These are phyloP conservation scores for Parascotia fuliginaria DNA, from an alignment of 2,888 invertebrate genomes.

Conservation along the genomic window DNA sequence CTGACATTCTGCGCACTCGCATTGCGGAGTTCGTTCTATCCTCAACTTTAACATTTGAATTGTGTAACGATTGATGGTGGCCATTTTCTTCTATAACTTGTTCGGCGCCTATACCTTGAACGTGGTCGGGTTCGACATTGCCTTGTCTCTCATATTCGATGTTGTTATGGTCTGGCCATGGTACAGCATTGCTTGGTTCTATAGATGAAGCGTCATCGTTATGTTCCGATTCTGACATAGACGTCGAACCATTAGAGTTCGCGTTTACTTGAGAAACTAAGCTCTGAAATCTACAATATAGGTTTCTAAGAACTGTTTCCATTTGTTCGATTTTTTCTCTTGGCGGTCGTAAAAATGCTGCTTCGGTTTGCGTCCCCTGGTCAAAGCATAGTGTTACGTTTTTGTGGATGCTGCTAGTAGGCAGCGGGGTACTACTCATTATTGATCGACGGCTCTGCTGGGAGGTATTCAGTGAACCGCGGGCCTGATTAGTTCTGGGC, in stretches of 20 bases:
- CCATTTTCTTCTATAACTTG: constrained; percentile 17
- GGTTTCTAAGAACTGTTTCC: constrained; percentile 46
- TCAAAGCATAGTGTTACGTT: constrained; percentile 47
- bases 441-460: constrained; percentile 37
- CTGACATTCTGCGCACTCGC: constrained; percentile 63
- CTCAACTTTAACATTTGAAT: constrained; percentile 28
- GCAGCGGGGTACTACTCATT: constrained; percentile 57
- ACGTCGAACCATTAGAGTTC: constrained; percentile 19
- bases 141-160: constrained; percentile 6
- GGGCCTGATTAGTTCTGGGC: background rate
- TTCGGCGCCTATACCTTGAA: constrained; percentile 13
- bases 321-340: constrained; percentile 51
- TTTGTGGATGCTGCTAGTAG: constrained; percentile 31
- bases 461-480: background rate
- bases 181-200: constrained; percentile 19
- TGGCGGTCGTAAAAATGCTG: constrained; percentile 23
- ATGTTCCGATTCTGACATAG: constrained; percentile 38
- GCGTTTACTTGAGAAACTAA: constrained; percentile 40
- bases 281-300: constrained; percentile 51
- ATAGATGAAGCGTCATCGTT: constrained; percentile 26
- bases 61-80: constrained; percentile 8
- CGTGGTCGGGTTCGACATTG: background rate
- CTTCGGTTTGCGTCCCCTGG: constrained; percentile 62
- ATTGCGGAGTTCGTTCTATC: constrained; percentile 28
- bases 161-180: constrained; percentile 14